Conservation (phyloP, 2,888 invertebrate genomes). For the Hipparchia sbordonii region DNA sequence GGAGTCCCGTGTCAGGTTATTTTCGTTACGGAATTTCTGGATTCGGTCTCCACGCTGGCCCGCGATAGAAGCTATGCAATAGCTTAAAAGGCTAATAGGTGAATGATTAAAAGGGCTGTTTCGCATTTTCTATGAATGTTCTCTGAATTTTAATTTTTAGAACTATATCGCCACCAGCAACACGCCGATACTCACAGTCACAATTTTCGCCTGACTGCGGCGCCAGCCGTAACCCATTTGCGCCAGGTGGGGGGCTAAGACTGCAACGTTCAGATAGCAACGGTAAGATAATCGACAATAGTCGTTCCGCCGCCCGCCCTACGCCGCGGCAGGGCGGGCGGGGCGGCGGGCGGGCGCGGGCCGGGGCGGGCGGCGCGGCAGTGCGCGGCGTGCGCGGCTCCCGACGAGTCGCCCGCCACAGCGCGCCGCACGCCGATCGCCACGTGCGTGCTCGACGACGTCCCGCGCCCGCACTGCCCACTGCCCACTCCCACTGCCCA, state of each 20-base stretch:
- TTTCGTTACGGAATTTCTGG: too few species aligned
- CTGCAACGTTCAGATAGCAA: conserved; percentile 26
- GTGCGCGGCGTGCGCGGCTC: conserved; percentile 73
- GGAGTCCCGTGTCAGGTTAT: too few species aligned
- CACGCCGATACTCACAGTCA: background rate
- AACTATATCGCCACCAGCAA: too few species aligned
- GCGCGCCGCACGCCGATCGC: conserved; percentile 41
- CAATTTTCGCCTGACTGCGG: background rate
- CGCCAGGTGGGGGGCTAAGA: background rate
- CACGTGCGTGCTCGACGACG: conserved; percentile 40
- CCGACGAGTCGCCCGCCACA: conserved; percentile 55
- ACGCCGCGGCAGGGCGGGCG: conserved; percentile 30
- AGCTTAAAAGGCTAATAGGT: too few species aligned
- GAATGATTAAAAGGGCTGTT: too few species aligned
- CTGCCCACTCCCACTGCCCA: background rate
- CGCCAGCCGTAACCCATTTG: background rate
- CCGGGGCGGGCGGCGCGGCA: conserved; percentile 48
- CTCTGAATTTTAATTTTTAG: too few species aligned
- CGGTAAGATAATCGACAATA: conserved; percentile 37
- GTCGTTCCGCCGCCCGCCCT: conserved; percentile 25
- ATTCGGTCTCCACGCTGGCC: too few species aligned
- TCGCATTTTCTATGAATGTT: too few species aligned
- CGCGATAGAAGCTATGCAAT: too few species aligned
- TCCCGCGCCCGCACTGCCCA: conserved; percentile 2
- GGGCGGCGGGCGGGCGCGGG: conserved; percentile 38